phyloP scores from a whole-genome alignment of 2,888 invertebrate genomes.

The Parapristionchus giblindavisi region DNA sequence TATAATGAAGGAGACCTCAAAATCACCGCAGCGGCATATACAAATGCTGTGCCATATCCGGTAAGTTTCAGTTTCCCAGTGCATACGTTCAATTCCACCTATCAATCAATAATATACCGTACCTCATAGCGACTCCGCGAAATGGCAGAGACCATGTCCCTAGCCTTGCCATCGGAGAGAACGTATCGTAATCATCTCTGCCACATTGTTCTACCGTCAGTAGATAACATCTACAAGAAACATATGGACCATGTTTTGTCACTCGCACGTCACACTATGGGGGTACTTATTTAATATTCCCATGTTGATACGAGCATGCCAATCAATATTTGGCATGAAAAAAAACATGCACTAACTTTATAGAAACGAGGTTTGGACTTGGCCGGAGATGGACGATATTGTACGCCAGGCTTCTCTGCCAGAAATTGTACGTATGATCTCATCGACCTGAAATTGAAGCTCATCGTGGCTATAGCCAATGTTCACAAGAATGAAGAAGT shows the following conservation, averaged over 20 bases:
- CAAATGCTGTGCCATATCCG: background rate
- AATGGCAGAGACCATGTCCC: background rate
- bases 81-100: background rate
- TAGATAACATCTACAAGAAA: background rate
- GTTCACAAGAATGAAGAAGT: background rate
- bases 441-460: background rate
- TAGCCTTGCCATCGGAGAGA: background rate
- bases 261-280: background rate
- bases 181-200: background rate
- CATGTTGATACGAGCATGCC: too few relatives aligned
- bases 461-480: background rate
- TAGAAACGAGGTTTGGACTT: background rate
- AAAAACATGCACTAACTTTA: too few relatives aligned
- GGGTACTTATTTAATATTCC: too few relatives aligned
- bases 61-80: background rate
- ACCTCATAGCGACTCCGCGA: background rate
- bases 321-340: too few relatives aligned
- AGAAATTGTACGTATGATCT: background rate
- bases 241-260: background rate
- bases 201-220: background rate
- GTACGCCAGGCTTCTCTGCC: background rate
- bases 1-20: constrained; percentile 8
- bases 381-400: background rate
- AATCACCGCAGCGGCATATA: background rate
- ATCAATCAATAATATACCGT: background rate